A percentile compares a stretch with the other conserved stretches of the same genome.
Evolutionary conservation across 2,888 invertebrate genomes (phyloP).

Genomic region (Machimus atricapillus): DNA sequence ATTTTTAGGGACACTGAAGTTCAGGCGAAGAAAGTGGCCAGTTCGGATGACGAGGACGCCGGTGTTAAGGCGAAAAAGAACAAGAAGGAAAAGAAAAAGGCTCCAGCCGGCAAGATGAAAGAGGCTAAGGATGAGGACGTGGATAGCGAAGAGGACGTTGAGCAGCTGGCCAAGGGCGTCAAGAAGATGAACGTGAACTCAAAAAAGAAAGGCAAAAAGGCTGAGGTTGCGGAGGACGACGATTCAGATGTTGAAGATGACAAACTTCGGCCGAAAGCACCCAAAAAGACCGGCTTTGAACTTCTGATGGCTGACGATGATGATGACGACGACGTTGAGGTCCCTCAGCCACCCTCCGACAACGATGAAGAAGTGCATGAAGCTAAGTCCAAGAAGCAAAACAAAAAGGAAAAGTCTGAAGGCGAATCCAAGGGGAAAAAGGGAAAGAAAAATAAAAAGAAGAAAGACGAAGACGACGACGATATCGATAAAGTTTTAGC

Average conservation of each 20-base stretch:
- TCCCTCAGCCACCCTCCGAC: conserved; percentile 51
- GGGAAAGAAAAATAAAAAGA: conserved; percentile 75
- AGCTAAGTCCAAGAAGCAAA: conserved; percentile 56
- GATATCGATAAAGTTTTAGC: conserved; percentile 85
- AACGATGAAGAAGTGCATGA: conserved; percentile 64
- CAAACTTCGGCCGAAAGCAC: conserved; percentile 53
- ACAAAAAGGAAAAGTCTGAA: conserved; percentile 57
- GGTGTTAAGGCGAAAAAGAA: conserved; percentile 53
- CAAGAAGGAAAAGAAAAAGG: conserved; percentile 55
- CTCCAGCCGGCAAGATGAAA: conserved; percentile 61
- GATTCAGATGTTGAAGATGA: conserved; percentile 64
- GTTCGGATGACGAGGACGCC: conserved; percentile 63
- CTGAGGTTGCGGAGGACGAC: conserved; percentile 59
- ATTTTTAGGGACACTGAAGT: conserved; percentile 68
- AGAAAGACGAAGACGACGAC: conserved; percentile 77
- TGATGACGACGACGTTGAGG: conserved; percentile 59
- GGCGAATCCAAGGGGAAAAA: conserved; percentile 68
- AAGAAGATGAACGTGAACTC: conserved; percentile 68
- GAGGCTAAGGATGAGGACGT: conserved; percentile 63
- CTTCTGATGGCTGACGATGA: conserved; percentile 73
- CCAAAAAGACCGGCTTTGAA: conserved; percentile 71
- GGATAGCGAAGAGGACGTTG: conserved; percentile 61
- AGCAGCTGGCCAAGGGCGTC: conserved; percentile 66
- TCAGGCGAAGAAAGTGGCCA: conserved; percentile 56
- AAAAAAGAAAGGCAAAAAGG: conserved; percentile 64